These are phyloP conservation scores for Panorpa germanica DNA, from an alignment of 2,888 invertebrate genomes.

Conservation along the genomic window DNA sequence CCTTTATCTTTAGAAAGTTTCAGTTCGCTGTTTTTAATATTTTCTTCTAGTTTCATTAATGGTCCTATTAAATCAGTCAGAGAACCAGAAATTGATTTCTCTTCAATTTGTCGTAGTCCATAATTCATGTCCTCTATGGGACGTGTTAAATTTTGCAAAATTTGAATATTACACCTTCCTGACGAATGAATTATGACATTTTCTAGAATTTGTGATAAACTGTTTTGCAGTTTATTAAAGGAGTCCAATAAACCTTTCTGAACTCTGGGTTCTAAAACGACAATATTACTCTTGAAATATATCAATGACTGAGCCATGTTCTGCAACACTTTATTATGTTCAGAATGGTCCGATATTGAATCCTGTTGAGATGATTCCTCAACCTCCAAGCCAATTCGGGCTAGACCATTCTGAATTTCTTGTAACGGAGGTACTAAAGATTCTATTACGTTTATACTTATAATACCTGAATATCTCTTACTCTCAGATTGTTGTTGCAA, in stretches of 20 bases:
- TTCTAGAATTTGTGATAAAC: constrained; percentile 33
- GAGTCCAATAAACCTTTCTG: constrained; percentile 14
- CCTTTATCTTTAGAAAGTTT: constrained; percentile 19
- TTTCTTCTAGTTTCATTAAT: constrained; percentile 20
- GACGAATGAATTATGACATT: constrained; percentile 29
- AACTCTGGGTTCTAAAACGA: constrained; percentile 18
- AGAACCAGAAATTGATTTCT: constrained; percentile 22
- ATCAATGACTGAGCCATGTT: constrained; percentile 23
- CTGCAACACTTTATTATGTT: constrained; percentile 23
- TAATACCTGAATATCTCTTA: constrained; percentile 19
- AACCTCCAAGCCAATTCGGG: constrained; percentile 25
- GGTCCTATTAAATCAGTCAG: constrained; percentile 22
- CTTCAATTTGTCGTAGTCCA: constrained; percentile 23
- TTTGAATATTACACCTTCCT: constrained; percentile 22
- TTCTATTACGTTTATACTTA: constrained; percentile 26
- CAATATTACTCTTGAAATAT: constrained; percentile 24
- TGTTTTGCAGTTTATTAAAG: constrained; percentile 26
- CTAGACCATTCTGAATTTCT: constrained; percentile 34
- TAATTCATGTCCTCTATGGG: constrained; percentile 29
- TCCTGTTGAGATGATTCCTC: constrained; percentile 21
- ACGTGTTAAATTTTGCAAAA: constrained; percentile 28
- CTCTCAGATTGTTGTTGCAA: constrained; percentile 21
- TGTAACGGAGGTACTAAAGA: constrained; percentile 33
- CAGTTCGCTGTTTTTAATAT: constrained; percentile 19
- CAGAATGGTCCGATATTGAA: constrained; percentile 19